phyloP scores from a whole-genome alignment of 2,888 invertebrate species.

The Blastobasis adustella region DNA sequence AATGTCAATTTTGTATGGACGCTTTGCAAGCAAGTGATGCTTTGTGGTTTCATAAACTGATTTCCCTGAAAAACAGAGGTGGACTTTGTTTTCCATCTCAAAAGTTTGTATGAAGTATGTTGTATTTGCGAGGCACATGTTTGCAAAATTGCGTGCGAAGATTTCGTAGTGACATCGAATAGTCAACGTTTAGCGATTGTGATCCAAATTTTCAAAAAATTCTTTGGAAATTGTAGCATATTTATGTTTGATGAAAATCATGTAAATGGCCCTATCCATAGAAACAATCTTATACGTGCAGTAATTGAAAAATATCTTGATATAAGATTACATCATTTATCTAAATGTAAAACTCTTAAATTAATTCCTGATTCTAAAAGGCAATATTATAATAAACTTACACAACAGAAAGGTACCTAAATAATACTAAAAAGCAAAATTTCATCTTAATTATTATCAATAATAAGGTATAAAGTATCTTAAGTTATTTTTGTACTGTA shows the following conservation, averaged over 20 bases:
- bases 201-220: not conserved
- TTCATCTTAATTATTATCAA: no score
- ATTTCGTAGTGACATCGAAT: conserved; percentile 1
- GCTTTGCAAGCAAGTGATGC: not conserved
- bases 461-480: no score
- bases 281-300: not conserved
- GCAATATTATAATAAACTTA: not conserved
- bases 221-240: not conserved
- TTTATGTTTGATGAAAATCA: not conserved
- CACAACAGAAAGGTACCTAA: not conserved
- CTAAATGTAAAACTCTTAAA: not conserved
- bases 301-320: conserved; percentile 1
- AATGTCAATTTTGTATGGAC: not conserved
- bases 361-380: not conserved
- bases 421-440: no score
- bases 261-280: not conserved
- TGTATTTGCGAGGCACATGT: conserved; percentile 1
- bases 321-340: not conserved
- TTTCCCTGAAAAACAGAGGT: conserved; percentile 1
- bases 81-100: conserved; percentile 1
- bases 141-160: not conserved
- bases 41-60: conserved; percentile 1
- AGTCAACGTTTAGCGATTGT: conserved; percentile 1
- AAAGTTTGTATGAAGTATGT: not conserved
- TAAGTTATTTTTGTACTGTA: no score